Evolutionary conservation across 2,113 vertebrate species (phyloP).

Genomic region (Sphaerodactylus townsendi): DNA sequence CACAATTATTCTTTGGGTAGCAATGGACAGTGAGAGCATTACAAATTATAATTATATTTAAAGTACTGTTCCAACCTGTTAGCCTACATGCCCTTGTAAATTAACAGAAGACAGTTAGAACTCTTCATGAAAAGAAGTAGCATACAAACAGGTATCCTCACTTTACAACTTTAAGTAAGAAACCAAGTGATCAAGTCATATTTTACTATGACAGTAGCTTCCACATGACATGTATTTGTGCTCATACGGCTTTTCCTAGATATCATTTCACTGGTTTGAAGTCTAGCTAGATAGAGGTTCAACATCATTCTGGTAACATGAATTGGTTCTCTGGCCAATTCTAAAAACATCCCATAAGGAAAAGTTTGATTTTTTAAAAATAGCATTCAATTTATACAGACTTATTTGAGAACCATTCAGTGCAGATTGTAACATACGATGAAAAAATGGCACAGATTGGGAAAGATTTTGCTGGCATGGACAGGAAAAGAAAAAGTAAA

Average conservation of each 20-base stretch:
- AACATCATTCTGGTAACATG: neutral
- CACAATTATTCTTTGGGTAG: neutral
- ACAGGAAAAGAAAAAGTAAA: neutral
- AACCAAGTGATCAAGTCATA: neutral
- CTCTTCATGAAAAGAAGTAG: neutral
- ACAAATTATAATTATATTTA: neutral
- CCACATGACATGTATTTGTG: neutral
- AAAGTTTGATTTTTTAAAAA: too few species aligned
- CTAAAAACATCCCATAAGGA: too few species aligned
- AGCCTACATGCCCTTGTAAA: neutral
- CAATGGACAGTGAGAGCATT: neutral
- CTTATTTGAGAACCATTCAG: neutral
- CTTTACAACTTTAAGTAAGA: neutral
- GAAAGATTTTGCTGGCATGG: neutral
- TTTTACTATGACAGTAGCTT: neutral
- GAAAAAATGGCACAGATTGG: neutral
- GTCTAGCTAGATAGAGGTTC: neutral
- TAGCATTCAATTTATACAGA: neutral
- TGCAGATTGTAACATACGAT: neutral
- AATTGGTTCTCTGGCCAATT: too few species aligned
- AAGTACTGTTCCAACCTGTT: neutral
- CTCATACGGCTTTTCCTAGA: neutral
- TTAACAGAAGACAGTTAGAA: neutral
- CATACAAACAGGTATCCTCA: neutral
- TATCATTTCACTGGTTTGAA: neutral